Base-by-base conservation (phyloP, 2,888 invertebrate genomes). In the Tyria jacobaeae region DNA sequence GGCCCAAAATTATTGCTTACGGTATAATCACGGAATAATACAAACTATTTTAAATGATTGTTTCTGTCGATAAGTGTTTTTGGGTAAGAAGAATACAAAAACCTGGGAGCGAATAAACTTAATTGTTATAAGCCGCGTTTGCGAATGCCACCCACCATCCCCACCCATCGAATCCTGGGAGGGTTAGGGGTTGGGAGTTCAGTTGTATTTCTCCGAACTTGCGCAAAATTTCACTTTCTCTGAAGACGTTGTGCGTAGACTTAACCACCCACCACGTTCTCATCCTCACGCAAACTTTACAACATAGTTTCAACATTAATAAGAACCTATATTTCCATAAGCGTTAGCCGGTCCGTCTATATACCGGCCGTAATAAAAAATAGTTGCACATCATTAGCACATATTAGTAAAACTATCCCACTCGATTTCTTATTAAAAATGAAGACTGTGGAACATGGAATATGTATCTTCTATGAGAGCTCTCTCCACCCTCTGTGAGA, bases 151-250 rank as follows among this genome's bases (percentile, higher is more conserved):
- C 90, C 90, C n/a, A n/a, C n/a, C n/a, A n/a, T n/a, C n/a, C n/a
- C n/a, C n/a, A n/a, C n/a, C 87, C 82, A 83, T 72, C 79, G 81
- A 77, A 78, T 82, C 78, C 76, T 78, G 80, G 78, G 83, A 82
- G 85, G 84, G 75, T 76, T 80, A 83, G 86, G 82, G 80, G 87
- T 76, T 73, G 76, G 78, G 80, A 80, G 83, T 84, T 76, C 80
- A 83, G 89, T 92, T 91, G 92, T 92, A 91, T 92, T 93, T 89
- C 92, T 89, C 90, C 91, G 87, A 93, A 93, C 90, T 94, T 92
- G 93, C 88, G 90, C 92, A 91, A 92, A 94, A 93, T 94, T 94
- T 94, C 94, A 93, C 94, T 94, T 94, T 94, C 94, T 90, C 89
- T 86, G 87, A 93, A 92, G 94, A 93, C 90, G 90, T 75, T 89